Conservation (phyloP, 2,113 vertebrate genomes). For the Axis porcinus region DNA sequence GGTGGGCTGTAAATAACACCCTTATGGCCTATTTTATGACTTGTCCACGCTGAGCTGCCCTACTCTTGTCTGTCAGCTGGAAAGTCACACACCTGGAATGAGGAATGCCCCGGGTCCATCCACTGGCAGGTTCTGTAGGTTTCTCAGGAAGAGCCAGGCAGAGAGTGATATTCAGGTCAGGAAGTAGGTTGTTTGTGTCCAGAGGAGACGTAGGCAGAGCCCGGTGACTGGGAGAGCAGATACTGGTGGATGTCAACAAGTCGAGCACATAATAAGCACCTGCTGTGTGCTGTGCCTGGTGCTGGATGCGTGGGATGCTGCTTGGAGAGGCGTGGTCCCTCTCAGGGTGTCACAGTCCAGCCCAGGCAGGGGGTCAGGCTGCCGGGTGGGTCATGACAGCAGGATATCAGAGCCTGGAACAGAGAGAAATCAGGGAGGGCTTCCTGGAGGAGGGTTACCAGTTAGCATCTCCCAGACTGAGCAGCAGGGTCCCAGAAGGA, state of each 20-base stretch:
- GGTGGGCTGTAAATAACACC: background rate
- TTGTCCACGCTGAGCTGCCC: background rate
- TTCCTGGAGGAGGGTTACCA: background rate
- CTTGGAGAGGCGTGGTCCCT: background rate
- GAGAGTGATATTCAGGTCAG: background rate
- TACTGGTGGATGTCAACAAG: background rate
- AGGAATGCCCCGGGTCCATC: background rate
- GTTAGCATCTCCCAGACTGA: background rate
- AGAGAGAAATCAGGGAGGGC: background rate
- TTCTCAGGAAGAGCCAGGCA: background rate
- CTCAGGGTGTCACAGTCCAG: background rate
- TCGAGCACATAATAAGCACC: background rate
- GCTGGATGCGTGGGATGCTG: background rate
- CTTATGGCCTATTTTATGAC: fast-evolving
- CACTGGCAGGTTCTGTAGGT: background rate
- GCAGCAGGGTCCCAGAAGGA: background rate
- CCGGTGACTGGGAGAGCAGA: background rate
- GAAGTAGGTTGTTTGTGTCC: background rate
- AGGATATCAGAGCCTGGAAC: background rate
- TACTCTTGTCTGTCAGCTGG: background rate
- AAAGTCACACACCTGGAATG: background rate
- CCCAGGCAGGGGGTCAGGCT: background rate
- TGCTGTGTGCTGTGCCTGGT: background rate
- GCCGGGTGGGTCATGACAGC: background rate
- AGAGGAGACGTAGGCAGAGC: background rate